Conservation (phyloP, 1,140 invertebrate species). For the Drosophila melanica region DNA sequence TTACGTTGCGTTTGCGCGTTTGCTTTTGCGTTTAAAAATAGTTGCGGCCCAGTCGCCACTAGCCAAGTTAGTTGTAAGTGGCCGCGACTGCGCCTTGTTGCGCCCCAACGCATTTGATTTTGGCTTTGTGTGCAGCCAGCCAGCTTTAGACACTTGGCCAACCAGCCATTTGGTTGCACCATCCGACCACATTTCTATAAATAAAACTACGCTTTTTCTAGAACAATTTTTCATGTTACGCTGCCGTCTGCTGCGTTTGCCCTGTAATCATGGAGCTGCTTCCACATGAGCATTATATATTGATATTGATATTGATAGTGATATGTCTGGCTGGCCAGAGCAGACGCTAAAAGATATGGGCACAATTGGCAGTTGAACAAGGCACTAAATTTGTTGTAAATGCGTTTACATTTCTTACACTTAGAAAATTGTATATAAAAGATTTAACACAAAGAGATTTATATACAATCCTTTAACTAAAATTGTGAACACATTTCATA, state of each 20-base stretch:
- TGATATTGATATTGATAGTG: slow-evolving; percentile 33
- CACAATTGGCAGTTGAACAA: slow-evolving; percentile 11
- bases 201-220: slow-evolving; percentile 27
- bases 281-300: slow-evolving; percentile 20
- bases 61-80: slow-evolving; percentile 18
- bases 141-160: neutral
- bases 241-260: neutral
- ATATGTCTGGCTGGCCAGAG: neutral
- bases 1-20: slow-evolving; percentile 51
- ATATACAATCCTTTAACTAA: too few relatives aligned
- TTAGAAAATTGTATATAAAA: neutral
- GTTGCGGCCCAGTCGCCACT: slow-evolving; percentile 28
- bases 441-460: neutral
- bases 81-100: slow-evolving; percentile 28
- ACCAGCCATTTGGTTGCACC: slow-evolving; percentile 7
- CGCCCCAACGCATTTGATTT: slow-evolving; percentile 50
- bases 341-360: neutral
- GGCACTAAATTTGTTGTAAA: neutral
- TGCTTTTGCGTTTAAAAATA: slow-evolving; percentile 66
- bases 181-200: slow-evolving; percentile 25
- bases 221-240: slow-evolving; percentile 42
- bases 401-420: too few relatives aligned
- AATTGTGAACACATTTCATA: too few relatives aligned
- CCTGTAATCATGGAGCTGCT: slow-evolving; percentile 6
- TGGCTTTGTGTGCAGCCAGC: slow-evolving; percentile 28